Conservation (phyloP, 2,113 vertebrate genomes). For the Anseranas semipalmata region DNA sequence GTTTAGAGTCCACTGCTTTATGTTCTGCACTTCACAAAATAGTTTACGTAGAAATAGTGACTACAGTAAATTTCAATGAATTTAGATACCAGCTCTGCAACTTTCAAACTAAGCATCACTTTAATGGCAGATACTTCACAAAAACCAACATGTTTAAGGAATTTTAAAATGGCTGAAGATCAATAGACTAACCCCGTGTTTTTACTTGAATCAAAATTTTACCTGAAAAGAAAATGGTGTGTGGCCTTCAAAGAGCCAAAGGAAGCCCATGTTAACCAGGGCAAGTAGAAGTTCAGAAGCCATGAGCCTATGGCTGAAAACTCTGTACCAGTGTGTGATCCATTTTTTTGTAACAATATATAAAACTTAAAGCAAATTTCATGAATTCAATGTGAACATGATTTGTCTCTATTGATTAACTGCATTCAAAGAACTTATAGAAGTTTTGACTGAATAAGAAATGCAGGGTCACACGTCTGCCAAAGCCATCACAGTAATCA, state of each 20-base stretch:
- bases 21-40: neutral
- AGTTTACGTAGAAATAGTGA: neutral
- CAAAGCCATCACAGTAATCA: neutral
- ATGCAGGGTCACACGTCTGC: neutral
- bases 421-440: neutral
- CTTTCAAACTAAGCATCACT: neutral
- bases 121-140: neutral
- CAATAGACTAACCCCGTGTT: accelerated
- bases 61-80: neutral
- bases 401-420: neutral
- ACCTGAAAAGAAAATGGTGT: neutral
- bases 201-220: neutral
- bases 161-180: neutral
- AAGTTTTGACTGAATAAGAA: conserved; percentile 1
- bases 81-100: neutral
- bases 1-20: neutral
- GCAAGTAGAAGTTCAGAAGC: neutral
- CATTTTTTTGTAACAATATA: neutral
- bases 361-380: neutral
- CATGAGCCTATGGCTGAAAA: neutral
- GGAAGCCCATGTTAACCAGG: neutral
- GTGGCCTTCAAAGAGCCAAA: neutral
- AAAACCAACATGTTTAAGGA: neutral
- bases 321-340: neutral
- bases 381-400: neutral